Base-by-base conservation (phyloP, 2,888 invertebrate genomes). In the Notodonta ziczac region DNA sequence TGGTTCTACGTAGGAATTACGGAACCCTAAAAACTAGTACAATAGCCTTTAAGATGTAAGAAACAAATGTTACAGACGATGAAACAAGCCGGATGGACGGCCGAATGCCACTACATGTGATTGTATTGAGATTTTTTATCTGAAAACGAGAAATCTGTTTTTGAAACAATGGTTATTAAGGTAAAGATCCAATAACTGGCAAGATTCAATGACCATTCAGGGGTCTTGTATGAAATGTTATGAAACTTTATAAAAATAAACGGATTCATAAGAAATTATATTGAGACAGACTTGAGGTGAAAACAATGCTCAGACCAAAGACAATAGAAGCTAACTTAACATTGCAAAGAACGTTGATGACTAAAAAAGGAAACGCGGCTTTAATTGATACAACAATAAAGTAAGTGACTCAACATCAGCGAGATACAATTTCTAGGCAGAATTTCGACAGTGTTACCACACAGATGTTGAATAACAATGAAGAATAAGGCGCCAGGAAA, bases 21-120 rank as follows among this genome's bases (percentile, higher is more conserved):
- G 24, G 24, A 24, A 24, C 24, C 24, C 24, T 24, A 24, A 24
- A 80, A 79, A 78, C 57, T 57, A 57, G 65, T 66, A 83, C 82
- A 87, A 84, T 83, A 69, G 76, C 59, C 61, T 58, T 66, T 75
- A 84, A 82, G 82, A 83, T 83, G 79, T 85, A 82, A 78, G 76
- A 83, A 83, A 78, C 73, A 77, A 81, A 82, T 78, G 73, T 71
- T 77, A 75, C 63, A 61, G 54, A 69, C 80, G 74, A 75, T 72
- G 53, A 40, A 55, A 70, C 52, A 60, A 61, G 58, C 56, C 59
- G 48, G 52, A 39, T 42, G 58, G n/a, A 48, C 24, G 55, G 63
- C 35, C 57, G 56, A 65, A 67, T 53, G 50, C 52, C 40, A 24
- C 24, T 24, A 68, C 66, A 71, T 51, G 56, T 57, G 60, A 59